These are phyloP conservation scores for Nixonia krombeini DNA, from an alignment of 1,140 invertebrate species.

Conservation along the genomic window DNA sequence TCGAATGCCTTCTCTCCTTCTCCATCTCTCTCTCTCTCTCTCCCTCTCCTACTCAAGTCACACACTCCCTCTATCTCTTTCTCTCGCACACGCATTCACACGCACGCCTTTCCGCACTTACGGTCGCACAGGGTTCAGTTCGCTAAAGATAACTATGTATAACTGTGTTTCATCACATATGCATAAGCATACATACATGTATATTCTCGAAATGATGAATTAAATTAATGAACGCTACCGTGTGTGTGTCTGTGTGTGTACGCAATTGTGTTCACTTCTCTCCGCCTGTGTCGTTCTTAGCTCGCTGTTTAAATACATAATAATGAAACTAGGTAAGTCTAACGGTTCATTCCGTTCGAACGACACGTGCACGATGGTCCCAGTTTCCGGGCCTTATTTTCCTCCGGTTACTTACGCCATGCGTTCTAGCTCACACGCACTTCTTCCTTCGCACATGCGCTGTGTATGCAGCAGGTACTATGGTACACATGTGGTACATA, in stretches of 20 bases:
- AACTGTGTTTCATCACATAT: too few species aligned
- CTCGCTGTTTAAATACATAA: constrained; percentile 30
- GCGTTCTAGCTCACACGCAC: neutral
- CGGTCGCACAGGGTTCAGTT: neutral
- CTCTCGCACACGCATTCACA: constrained; percentile 2
- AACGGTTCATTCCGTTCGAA: constrained; percentile 17
- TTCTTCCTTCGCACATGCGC: neutral
- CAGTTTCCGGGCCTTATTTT: too few species aligned
- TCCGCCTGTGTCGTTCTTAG: too few species aligned
- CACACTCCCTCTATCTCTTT: constrained; percentile 5
- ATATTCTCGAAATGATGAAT: constrained; percentile 16
- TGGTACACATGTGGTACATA: neutral
- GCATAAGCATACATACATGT: too few species aligned
- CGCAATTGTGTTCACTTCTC: constrained; percentile 6
- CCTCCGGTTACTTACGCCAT: too few species aligned
- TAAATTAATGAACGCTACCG: constrained; percentile 15
- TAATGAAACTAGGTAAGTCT: constrained; percentile 34
- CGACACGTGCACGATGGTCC: constrained; percentile 22
- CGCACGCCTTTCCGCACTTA: too few species aligned
- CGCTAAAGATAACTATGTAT: constrained; percentile 5
- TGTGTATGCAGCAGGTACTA: constrained; percentile 3
- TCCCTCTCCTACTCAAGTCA: too few species aligned
- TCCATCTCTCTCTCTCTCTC: too few species aligned
- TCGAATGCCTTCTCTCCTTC: too few species aligned
- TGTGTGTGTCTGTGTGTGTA: too few species aligned